phyloP scores from a whole-genome alignment of 1,140 invertebrate species.

The Macrotrachela quadricornifera region DNA sequence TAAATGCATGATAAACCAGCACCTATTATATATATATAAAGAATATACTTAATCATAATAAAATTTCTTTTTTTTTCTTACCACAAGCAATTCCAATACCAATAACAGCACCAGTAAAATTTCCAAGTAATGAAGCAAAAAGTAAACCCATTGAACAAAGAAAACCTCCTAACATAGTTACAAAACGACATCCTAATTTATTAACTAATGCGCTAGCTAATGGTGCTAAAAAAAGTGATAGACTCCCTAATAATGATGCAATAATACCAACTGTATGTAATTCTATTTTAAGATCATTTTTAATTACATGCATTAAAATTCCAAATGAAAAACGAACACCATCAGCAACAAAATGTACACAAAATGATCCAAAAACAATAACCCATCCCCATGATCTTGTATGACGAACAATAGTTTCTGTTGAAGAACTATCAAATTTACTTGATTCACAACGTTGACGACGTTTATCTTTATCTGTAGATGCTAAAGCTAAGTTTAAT shows the following conservation, averaged over 20 bases:
- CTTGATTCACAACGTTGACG: too few relatives aligned
- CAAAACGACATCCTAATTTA: neutral
- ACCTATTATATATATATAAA: too few relatives aligned
- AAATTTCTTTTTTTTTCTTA: too few relatives aligned
- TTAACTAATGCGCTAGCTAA: neutral
- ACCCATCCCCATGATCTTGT: constrained; percentile 54
- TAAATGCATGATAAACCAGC: too few relatives aligned
- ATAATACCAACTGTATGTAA: neutral
- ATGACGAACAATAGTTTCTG: too few relatives aligned
- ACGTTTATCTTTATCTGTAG: too few relatives aligned
- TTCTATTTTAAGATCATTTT: constrained; percentile 3
- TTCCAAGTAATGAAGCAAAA: neutral
- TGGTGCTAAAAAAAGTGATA: neutral
- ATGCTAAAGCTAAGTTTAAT: too few relatives aligned
- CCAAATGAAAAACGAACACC: constrained; percentile 39
- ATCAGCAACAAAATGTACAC: constrained; percentile 95
- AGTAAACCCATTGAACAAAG: neutral
- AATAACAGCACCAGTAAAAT: too few relatives aligned
- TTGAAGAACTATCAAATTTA: too few relatives aligned
- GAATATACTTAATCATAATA: too few relatives aligned
- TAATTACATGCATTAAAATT: constrained; percentile 12
- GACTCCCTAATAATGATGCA: neutral
- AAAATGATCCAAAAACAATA: constrained; percentile 78
- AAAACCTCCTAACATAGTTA: neutral
- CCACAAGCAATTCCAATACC: too few relatives aligned